phyloP scores from a whole-genome alignment of 2,113 vertebrate genomes.

The Emydura subglobosa region DNA sequence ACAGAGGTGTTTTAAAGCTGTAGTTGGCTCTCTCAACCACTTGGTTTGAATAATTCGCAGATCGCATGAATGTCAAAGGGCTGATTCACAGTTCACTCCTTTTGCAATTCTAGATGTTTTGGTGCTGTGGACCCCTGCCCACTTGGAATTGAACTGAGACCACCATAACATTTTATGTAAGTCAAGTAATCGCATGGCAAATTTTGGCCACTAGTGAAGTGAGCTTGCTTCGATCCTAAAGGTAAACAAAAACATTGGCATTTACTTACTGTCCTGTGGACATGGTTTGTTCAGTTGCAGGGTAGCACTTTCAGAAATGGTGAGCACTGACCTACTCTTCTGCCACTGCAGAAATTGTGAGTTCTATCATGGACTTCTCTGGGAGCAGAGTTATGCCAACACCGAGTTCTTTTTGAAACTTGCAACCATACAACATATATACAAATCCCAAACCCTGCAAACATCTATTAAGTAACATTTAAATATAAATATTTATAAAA shows the following conservation, averaged over 20 bases:
- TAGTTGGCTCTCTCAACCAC: neutral
- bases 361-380: neutral
- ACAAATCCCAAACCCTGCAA: neutral
- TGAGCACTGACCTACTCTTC: neutral
- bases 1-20: neutral
- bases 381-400: neutral
- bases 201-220: neutral
- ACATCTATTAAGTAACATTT: neutral
- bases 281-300: neutral
- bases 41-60: slow-evolving; percentile 8
- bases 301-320: neutral
- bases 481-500: neutral
- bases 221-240: neutral
- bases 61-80: neutral
- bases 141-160: slow-evolving; percentile 1
- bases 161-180: neutral
- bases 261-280: neutral
- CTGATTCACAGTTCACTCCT: neutral
- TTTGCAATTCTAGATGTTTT: neutral
- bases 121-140: neutral
- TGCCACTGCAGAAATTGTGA: neutral
- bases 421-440: neutral
- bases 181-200: neutral
- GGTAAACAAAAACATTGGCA: neutral
- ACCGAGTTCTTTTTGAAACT: neutral